Conservation (phyloP, 2,888 invertebrate genomes). For the Diplazon laetatorius region DNA sequence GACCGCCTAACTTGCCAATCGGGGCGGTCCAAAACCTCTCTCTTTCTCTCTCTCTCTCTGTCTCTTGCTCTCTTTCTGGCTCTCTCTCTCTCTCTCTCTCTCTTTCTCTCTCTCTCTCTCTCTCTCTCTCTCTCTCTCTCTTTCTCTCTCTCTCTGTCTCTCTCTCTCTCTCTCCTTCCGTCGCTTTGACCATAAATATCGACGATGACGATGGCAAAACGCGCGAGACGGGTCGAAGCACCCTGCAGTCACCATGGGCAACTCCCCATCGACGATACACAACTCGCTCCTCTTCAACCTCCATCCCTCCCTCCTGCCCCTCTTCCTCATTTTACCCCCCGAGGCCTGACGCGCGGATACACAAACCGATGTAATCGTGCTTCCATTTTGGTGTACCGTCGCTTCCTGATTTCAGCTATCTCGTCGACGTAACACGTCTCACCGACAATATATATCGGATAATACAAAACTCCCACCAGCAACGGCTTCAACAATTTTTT, state of each 20-base stretch:
- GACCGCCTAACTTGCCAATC: constrained; percentile 5
- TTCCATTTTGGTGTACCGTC: background rate
- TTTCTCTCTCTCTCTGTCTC: too few species aligned
- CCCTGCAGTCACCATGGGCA: constrained; percentile 47
- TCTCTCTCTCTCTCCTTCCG: too few species aligned
- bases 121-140: too few species aligned
- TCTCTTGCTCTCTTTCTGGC: too few species aligned
- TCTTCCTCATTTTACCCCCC: background rate
- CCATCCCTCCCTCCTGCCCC: too few species aligned
- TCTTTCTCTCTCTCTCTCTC: too few species aligned
- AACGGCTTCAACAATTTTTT: too few species aligned
- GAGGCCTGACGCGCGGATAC: background rate
- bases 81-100: too few species aligned
- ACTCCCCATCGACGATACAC: constrained; percentile 8
- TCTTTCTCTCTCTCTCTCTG: too few species aligned
- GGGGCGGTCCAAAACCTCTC: background rate
- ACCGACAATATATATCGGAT: too few species aligned
- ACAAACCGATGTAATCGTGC: constrained; percentile 14
- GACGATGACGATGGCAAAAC: constrained; percentile 74
- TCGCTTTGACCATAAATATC: constrained; percentile 72
- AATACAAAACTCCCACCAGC: too few species aligned
- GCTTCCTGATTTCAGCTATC: constrained; percentile 10
- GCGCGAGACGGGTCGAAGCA: constrained; percentile 69
- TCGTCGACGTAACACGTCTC: background rate
- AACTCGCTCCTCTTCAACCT: background rate